Base-by-base conservation (phyloP, 2,797 vertebrate species). In the Siniperca undulata region DNA sequence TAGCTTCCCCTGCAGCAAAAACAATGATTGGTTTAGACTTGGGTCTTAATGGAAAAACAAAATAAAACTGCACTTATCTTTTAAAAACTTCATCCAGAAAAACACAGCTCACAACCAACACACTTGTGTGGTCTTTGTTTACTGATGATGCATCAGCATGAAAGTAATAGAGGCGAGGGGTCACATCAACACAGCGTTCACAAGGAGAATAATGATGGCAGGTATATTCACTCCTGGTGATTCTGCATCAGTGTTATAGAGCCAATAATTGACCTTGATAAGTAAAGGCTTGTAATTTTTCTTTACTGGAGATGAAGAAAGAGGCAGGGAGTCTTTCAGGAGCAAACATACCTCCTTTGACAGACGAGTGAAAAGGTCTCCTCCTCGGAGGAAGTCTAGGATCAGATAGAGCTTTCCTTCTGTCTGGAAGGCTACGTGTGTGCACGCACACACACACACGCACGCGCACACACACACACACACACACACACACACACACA, bases 381-480 rank as follows among this genome's bases (percentile, higher is more conserved):
- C 98, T 77, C 98, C 98, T 74, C 98, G 90, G 69, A 99, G 97
- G 91, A 99, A 99, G 95, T 99, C 98, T 79, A 99, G 94, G 90
- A 99, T 99, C 91, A 99, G 96, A 92, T 99, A 99, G 68, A 99
- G 96, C 86, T 99, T 99, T 40, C 98, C 98, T 85, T 99, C 98
- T 8, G 93, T 95, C 88, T 95, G 95, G 64, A 92, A 93, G 86
- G 93, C 95, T 94, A 68, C 38, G 62, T 62, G 84, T 74, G 78
- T 69, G 82, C 74, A 78, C 70, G 69, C 40, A 83, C 34, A 81
- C 52, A 82, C 48, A 61, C 50, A 30, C 48, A 68, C 34, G 52
- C 69, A 80, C 55, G n/a, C 59, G 81, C 74, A 80, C 70, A 70
- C 40, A 83, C 34, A 80, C 52, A 82, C 40, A 83, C 34, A 81